phyloP scores from a whole-genome alignment of 2,888 invertebrate species.

The Lymantria dispar region DNA sequence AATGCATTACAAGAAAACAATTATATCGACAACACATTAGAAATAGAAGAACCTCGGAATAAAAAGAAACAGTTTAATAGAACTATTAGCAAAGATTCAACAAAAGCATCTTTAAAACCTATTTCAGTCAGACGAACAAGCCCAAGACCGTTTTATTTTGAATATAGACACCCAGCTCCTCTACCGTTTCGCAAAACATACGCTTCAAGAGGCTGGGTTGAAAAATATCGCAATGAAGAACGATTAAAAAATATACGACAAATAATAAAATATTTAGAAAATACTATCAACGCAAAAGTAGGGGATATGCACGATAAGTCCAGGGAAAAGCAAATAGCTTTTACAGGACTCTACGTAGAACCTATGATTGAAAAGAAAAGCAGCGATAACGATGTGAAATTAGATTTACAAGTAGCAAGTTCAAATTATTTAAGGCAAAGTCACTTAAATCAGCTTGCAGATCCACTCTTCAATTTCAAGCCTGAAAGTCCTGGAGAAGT shows the following conservation, averaged over 20 bases:
- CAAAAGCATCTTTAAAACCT: constrained; percentile 33
- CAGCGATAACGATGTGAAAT: constrained; percentile 12
- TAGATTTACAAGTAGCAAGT: constrained; percentile 38
- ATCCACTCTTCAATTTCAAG: constrained; percentile 87
- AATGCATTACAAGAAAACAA: constrained; percentile 72
- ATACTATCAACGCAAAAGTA: constrained; percentile 69
- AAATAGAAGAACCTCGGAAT: constrained; percentile 34
- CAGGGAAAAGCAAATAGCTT: constrained; percentile 56
- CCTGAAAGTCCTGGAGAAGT: constrained; percentile 89
- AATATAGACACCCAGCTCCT: constrained; percentile 64
- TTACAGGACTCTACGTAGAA: constrained; percentile 66
- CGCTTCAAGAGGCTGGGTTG: constrained; percentile 66
- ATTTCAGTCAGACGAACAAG: constrained; percentile 60
- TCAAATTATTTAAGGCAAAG: constrained; percentile 44
- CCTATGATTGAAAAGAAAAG: constrained; percentile 45
- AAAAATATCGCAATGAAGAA: constrained; percentile 70
- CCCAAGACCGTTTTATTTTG: constrained; percentile 77
- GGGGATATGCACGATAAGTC: constrained; percentile 60
- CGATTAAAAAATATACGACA: constrained; percentile 69
- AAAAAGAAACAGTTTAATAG: constrained; percentile 31
- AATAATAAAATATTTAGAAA: constrained; percentile 71
- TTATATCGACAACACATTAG: constrained; percentile 54
- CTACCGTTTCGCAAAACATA: constrained; percentile 64
- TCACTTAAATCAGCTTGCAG: constrained; percentile 65
- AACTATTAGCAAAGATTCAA: constrained; percentile 27